Evolutionary conservation across 2,113 vertebrate species (phyloP), one percentile per base, ranked within the genome.

Genomic region (Nothoprocta pentlandii): DNA sequence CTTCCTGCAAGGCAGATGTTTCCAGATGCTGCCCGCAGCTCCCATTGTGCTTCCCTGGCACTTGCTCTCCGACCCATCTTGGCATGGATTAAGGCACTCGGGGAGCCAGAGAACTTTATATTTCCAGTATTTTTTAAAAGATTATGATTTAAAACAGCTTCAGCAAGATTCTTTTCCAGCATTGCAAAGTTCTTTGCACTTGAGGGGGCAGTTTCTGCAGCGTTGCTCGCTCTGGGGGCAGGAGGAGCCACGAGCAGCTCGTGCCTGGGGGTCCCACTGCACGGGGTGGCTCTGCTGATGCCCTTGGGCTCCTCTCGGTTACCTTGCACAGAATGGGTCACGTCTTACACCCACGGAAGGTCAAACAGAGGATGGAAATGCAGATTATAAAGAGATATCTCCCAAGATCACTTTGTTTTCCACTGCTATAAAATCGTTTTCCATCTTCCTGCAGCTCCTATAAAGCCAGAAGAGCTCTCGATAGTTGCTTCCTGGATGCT

Each of bases 381-480:
- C 94, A 70, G 87, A 49, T 34, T 91, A 79, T 62, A 6, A 70
- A 56, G 79, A 89, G 81, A 88, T 74, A 44, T 80, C 80, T 90
- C 69, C 90, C 74, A 4, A 41, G 64, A 62, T 61, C 95, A 42
- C 90, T 96, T 88, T 78, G 79, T 71, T 93, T 89, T 39, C 62
- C 20, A 44, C 36, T 8, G 86, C 85, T 78, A 85, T n/a, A 5
- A 95, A 95, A 91, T 61, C 1, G 16, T 91, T 74, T 74, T 47
- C 59, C 93, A 80, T 71, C 56, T 47, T 87, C 86, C 92, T 93
- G 92, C 53, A 71, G 89, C 80, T 93, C 36, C 92, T 51, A 58
- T 41, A 89, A 96, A 94, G 87, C 87, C 89, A 91, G 80, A 85
- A 95, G 86, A 91, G 62, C 85, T 75, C 66, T 68, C 85, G 67